Percentiles rank a stretch among this genome's conserved stretches.
Conservation (phyloP, 2,888 invertebrate genomes). For the Panzeria rudis region DNA sequence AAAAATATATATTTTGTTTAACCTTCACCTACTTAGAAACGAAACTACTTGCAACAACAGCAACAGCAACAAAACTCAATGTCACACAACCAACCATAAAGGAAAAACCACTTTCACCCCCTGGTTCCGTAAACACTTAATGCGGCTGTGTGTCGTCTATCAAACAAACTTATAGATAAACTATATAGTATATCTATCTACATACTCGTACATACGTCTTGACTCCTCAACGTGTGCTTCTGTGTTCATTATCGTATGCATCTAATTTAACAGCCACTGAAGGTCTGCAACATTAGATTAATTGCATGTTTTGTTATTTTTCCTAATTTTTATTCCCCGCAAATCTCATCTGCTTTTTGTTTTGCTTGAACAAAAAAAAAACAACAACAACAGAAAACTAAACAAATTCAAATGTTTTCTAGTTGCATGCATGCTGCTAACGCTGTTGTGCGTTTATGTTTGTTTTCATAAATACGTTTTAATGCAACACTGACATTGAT, state of each 20-base stretch:
- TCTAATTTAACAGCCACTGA: conserved; percentile 46
- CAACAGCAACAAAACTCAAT: conserved; percentile 44
- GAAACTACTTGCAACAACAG: conserved; percentile 53
- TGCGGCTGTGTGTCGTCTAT: conserved; percentile 3
- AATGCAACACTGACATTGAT: conserved; percentile 77
- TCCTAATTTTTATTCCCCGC: conserved; percentile 44
- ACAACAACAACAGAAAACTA: not conserved
- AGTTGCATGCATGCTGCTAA: conserved; percentile 42
- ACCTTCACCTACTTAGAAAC: conserved; percentile 69
- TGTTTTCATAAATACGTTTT: conserved; percentile 66
- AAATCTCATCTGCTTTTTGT: conserved; percentile 21
- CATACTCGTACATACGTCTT: conserved; percentile 1
- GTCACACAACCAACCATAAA: conserved; percentile 46
- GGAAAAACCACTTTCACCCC: conserved; percentile 67
- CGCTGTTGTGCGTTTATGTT: conserved; percentile 53
- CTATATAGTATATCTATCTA: not conserved
- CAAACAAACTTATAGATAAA: not conserved
- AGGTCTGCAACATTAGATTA: conserved; percentile 68
- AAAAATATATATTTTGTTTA: conserved; percentile 31
- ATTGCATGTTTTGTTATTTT: conserved; percentile 60
- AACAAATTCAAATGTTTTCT: conserved; percentile 11
- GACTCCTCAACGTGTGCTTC: conserved; percentile 4
- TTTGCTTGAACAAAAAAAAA: not conserved
- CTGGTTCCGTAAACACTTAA: conserved; percentile 57
- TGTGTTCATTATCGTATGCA: conserved; percentile 5